Conservation (phyloP, 2,113 vertebrate genomes). For the Polypterus bichir region DNA sequence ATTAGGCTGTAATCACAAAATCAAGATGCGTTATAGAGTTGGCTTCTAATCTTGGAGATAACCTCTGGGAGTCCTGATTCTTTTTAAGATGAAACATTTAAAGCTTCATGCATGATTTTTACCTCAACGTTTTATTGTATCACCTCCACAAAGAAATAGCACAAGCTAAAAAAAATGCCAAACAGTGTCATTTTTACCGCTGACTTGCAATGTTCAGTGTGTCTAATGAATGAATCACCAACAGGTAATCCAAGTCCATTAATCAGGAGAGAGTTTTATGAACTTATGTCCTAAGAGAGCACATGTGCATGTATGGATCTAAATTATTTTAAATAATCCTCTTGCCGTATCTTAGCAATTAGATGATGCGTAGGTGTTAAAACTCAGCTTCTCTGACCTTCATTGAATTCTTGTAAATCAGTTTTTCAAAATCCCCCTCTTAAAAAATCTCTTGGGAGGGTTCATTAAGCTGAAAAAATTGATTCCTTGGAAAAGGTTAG, state of each 20-base stretch:
- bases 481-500: conserved; percentile 5
- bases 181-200: no score
- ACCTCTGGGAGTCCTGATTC: no score
- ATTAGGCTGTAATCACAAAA: no score
- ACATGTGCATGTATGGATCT: neutral
- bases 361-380: conserved; percentile 1
- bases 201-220: no score
- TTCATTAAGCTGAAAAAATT: conserved; percentile 6
- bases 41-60: no score
- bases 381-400: conserved; percentile 1
- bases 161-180: no score
- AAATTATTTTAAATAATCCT: neutral
- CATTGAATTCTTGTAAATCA: neutral
- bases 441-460: conserved; percentile 1
- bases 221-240: no score
- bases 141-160: no score
- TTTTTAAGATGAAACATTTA: no score
- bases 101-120: no score
- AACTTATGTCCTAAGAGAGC: neutral
- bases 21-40: no score
- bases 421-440: neutral
- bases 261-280: neutral
- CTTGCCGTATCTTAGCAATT: neutral
- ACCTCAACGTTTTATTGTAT: no score
- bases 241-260: neutral